These are phyloP conservation scores for Campoplex capitator DNA, from an alignment of 2,888 invertebrate genomes.

Conservation along the genomic window DNA sequence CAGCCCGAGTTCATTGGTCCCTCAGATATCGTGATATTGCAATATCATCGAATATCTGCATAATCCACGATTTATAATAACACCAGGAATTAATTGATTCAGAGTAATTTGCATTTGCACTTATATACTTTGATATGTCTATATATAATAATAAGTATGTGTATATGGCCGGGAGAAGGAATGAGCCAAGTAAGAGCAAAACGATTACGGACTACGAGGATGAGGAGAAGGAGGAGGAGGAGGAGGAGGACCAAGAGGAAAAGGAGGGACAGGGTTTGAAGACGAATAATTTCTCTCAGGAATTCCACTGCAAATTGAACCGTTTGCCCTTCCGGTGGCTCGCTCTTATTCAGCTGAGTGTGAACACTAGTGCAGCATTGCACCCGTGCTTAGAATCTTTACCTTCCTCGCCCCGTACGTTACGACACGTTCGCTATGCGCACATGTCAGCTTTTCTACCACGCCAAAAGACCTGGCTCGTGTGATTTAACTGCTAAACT, in stretches of 20 bases:
- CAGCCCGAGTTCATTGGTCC: not conserved
- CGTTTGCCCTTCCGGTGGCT: constrained; percentile 57
- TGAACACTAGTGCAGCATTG: constrained; percentile 43
- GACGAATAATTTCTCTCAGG: constrained; percentile 61
- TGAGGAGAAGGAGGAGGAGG: constrained; percentile 57
- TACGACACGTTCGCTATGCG: constrained; percentile 7
- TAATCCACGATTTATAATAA: constrained; percentile 55
- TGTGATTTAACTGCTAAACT: not conserved
- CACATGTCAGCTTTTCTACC: not conserved
- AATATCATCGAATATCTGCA: constrained; percentile 36
- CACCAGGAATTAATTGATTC: constrained; percentile 54
- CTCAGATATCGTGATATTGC: constrained; percentile 29
- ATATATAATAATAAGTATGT: not conserved
- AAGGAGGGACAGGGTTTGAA: constrained; percentile 58
- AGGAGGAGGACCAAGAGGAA: constrained; percentile 57
- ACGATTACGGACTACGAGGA: constrained; percentile 56
- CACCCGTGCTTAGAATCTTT: constrained; percentile 20
- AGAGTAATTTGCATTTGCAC: constrained; percentile 40
- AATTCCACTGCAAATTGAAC: constrained; percentile 65
- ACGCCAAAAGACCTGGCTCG: not conserved
- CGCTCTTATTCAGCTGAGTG: constrained; percentile 62
- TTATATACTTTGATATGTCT: constrained; percentile 8
- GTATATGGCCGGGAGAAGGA: constrained; percentile 2
- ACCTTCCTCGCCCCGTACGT: constrained; percentile 30
- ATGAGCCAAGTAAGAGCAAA: constrained; percentile 28